Base-by-base conservation (phyloP, 1,140 invertebrate genomes). In the Neoseiulus cucumeris region DNA sequence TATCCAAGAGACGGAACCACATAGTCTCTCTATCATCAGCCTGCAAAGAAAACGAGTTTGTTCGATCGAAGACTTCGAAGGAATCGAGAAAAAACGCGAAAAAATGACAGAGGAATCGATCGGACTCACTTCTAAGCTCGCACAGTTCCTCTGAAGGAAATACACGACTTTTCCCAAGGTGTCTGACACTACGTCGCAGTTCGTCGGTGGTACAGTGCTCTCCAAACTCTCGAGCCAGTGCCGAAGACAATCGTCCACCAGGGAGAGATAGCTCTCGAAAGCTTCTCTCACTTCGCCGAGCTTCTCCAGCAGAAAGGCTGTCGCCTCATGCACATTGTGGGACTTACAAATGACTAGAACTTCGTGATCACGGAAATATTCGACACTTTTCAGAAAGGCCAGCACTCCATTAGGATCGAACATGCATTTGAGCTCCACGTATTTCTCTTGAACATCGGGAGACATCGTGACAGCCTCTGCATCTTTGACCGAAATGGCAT, bases 391-490 rank as follows among this genome's bases (percentile, higher is more conserved):
- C 0, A 75, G 71, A 76, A 72, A 77, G 70, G 69, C 73, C 69
- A 64, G 74, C n/a, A 79, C 80, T 65, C 75, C 74, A 29, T 75
- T 72, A 1, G 80, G 77, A 59, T 83, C 78, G 72, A 82, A 75
- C 68, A 80, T 75, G 70, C 85, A 87, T 77, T 87, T 80, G 2
- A 88, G 75, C 64, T 82, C 79, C 51, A 89, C 78, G 71, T 84
- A 82, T 66, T 75, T 76, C 71, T 85, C 83, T 18, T 82, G 74
- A 25, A 82, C 74, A 42, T 74, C 70, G 1, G 78, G 71, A 14
- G 79, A 77, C 30, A 85, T 70, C 64, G 79, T 74, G 4, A 66
- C 65, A 0, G 77, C 67, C 67, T 79, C 74, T 44, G 78, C 77
- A 28, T 77, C 77, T 64, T 75, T 76, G 14, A 72, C 75, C 33